Conservation (phyloP, 2,888 invertebrate species). For the Orchestes rusci region DNA sequence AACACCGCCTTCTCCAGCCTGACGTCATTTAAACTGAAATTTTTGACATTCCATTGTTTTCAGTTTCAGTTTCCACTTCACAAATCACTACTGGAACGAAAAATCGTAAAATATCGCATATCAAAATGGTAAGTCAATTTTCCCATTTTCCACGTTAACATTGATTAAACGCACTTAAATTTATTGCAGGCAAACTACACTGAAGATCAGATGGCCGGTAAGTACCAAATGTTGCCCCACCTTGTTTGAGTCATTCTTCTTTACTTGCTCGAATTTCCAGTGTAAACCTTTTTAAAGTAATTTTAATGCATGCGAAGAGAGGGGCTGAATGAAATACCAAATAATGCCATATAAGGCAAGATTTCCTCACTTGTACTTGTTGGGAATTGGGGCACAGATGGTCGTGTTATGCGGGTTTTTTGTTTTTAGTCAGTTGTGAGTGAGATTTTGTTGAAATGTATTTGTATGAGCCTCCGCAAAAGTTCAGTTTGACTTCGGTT, state of each 20-base stretch:
- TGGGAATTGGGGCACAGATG: no score
- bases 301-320: not conserved
- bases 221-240: constrained; percentile 50
- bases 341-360: constrained; percentile 53
- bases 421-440: constrained; percentile 10
- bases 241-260: constrained; percentile 30
- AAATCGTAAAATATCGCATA: no score
- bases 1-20: no score
- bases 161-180: constrained; percentile 8
- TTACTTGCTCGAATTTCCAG: constrained; percentile 7
- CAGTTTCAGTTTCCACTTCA: no score
- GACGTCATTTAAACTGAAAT: no score
- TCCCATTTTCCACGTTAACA: not conserved
- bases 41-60: no score
- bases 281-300: not conserved
- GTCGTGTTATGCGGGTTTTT: constrained; percentile 3
- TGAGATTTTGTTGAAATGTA: constrained; percentile 48
- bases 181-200: constrained; percentile 74
- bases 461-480: constrained; percentile 66
- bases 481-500: constrained; percentile 65
- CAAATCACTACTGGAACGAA: no score
- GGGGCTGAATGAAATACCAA: constrained; percentile 31
- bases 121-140: not conserved
- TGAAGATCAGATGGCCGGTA: constrained; percentile 88
- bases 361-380: constrained; percentile 47